Base-by-base conservation (phyloP, 2,113 vertebrate genomes). In the Chloroceryle aenea region DNA sequence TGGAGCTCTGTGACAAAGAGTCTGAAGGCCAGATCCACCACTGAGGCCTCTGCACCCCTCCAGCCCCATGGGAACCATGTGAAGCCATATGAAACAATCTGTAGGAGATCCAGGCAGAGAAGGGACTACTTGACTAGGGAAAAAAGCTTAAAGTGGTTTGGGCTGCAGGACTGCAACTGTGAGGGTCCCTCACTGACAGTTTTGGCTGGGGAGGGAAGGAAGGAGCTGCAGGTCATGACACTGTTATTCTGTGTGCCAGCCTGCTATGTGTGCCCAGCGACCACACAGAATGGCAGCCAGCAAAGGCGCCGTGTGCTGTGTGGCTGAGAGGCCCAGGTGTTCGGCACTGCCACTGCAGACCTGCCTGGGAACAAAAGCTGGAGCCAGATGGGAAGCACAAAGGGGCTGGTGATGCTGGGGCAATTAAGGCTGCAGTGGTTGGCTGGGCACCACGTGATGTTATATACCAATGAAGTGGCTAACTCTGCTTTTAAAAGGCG, bases 301-400 rank as follows among this genome's bases (percentile, higher is more conserved):
- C 0, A 2, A 83, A 76, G 61, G 27, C 6, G 0, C 30, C 32
- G 77, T 0, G 5, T 22, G 40, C 66, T 50, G 71, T 1, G 9
- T 0, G 0, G 26, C 7, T 1, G 20, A 36, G 69, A 48, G 42
- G 62, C 71, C 66, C 84, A 73, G 58, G 50, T 17, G 1, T 18
- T 45, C 59, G 2, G 53, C 34, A 43, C 12, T 1, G 7, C 42
- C 0, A 6, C 48, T 0, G 12, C 61, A 59, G 38, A 71, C 52
- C 59, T 22, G 14, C 17, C 38, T 36, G 85, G 83, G 66, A 97
- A 97, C 94, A 96, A 98, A 95, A 96, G 87, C 82, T 5, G 66
- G 56, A 72, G 78, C 40, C 55, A 47, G 85, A 30, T 1, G 0
- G 67, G 62, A 69, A 6, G 92, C 92, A 97, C 95, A 95, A 97